Percentiles rank a stretch among this genome's conserved stretches.
Conservation (phyloP, 2,888 invertebrate genomes). For the Agonopterix subpropinquella region DNA sequence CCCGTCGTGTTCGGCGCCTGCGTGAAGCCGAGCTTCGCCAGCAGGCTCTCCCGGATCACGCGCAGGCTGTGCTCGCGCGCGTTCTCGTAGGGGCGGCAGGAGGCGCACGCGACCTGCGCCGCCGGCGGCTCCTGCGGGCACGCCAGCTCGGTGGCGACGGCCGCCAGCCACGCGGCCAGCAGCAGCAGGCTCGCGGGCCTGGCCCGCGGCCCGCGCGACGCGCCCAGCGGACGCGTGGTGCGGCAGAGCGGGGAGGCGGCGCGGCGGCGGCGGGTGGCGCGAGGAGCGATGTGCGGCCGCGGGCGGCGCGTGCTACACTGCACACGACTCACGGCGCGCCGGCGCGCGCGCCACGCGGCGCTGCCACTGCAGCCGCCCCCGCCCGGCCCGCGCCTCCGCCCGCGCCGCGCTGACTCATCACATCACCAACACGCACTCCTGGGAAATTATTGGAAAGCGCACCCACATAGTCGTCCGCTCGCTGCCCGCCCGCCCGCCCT, state of each 20-base stretch:
- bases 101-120: constrained; percentile 59
- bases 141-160: constrained; percentile 50
- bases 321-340: constrained; percentile 44
- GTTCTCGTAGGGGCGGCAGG: constrained; percentile 74
- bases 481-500: not conserved
- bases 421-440: not conserved
- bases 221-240: constrained; percentile 75
- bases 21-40: constrained; percentile 77
- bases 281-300: constrained; percentile 66
- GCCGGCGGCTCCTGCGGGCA: constrained; percentile 53
- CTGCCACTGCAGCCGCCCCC: constrained; percentile 19
- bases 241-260: constrained; percentile 70
- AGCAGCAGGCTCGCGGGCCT: constrained; percentile 75
- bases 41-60: constrained; percentile 79
- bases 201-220: constrained; percentile 75
- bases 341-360: constrained; percentile 16
- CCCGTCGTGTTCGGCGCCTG: constrained; percentile 80
- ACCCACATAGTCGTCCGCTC: constrained; percentile 28
- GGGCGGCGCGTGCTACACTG: constrained; percentile 71
- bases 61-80: constrained; percentile 77
- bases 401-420: constrained; percentile 22
- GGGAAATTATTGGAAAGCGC: constrained; percentile 14
- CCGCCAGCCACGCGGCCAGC: constrained; percentile 69
- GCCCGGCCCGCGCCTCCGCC: constrained; percentile 17
- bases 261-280: constrained; percentile 69